Base-by-base conservation (phyloP, 2,797 vertebrate genomes). In the Lepidocolaptes lacrymiger region DNA sequence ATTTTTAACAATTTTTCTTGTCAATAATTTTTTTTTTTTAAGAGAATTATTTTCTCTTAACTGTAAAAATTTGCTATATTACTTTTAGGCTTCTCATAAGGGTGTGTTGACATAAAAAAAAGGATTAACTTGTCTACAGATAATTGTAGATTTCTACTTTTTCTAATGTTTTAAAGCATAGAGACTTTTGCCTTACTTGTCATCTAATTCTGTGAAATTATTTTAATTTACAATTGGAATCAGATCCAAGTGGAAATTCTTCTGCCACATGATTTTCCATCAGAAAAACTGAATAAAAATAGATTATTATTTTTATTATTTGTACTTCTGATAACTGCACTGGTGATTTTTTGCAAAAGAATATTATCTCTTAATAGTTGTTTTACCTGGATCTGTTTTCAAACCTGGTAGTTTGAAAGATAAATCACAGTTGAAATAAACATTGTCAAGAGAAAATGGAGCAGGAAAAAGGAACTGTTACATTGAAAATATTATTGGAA, bases 311-410 rank as follows among this genome's bases (percentile, higher is more conserved):
- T 14, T 26, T 14, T 12, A 2, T 4, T 51, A 8, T 28, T 14
- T 26, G 11, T 12, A 2, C 4, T 51, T 13, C 4, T 7, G 55
- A 10, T 43, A 51, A 43, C 2, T 44, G 3, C 19, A 8, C 7
- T 24, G 6, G 9, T 71, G 19, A 43, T 32, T 44, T 69, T 44
- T 44, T 49, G 16, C 3, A 61, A 68, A 68, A 39, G 5, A 32
- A 12, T 23, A 16, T 63, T 68, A 27, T 34, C 6, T 3, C 14
- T 71, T 59, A 91, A 49, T 36, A 59, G 22, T 22, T 55, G 15
- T 39, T 58, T 52, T 58, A 21, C 6, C n/a, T 39, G 52, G 43
- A 44, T 23, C 11, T 34, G 3, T 73, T 66, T 66, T 66, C 44
- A 87, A 30, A 62, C 12, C 6, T 55, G 16, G 6, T 46, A n/a